Evolutionary conservation across 2,888 invertebrate genomes (phyloP), one percentile per base, ranked within the genome.

Genomic region (Drosophila dives): DNA sequence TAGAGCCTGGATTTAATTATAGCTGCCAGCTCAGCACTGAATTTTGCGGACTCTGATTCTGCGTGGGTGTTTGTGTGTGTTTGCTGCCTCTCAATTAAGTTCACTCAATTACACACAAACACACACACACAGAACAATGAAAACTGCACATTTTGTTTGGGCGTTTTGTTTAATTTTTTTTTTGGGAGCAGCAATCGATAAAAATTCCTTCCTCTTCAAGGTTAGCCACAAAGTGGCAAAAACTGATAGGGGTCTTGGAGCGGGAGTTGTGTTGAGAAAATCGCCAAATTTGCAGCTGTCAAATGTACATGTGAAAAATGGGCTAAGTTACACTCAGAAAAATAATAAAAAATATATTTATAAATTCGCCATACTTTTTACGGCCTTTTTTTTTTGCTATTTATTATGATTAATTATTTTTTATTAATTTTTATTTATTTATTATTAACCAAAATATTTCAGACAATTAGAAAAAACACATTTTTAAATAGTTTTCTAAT

Each of bases 1-100:
- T 76, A 68, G 67, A 60, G 72, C 69, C 71, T 54, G 54, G 53
- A 64, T 85, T 77, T 80, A 82, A 77, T 87, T 82, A 86, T 75
- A 81, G 69, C 77, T 61, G 51, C 56, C 56, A 56, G 62, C 69
- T 65, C 50, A 40, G 29, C 59, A 60, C 59, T 56, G 56, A 72
- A 72, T 54, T 53, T 34, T 58, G 26, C 26, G 45, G 29, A 17
- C 51, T 51, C 38, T 45, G 33, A 15, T n/a, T n/a, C 34, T 45
- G 26, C 32, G 23, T 45, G 15, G 20, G 15, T 45, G 23, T 15
- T n/a, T 45, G 23, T 8, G 1, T 45, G 45, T 48, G 42, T 29
- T 12, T 32, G 12, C 38, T 17, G 36, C 45, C 68, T 42, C 50
- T 72, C 72, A 74, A 84, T 82, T 80, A 79, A 68, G 72, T 58